Percentiles rank a stretch among this genome's conserved stretches.
Evolutionary conservation across 2,888 invertebrate genomes (phyloP).

Genomic region (Tenthredo notha): DNA sequence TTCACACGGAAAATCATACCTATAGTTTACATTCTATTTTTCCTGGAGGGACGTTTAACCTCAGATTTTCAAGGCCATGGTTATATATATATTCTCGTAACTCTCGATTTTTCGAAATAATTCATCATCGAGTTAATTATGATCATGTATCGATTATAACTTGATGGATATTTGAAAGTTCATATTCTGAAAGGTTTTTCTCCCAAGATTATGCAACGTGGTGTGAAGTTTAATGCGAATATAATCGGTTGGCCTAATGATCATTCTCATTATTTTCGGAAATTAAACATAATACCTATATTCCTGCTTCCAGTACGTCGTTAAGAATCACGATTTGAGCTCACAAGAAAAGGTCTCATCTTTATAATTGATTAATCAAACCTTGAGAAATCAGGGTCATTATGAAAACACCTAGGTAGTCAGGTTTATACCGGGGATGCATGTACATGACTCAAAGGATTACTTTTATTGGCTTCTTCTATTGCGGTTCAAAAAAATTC

Average conservation of each 20-base stretch:
- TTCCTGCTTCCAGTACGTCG: neutral
- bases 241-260: slow-evolving; percentile 24
- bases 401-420: neutral
- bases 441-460: neutral
- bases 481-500: neutral
- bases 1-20: slow-evolving; percentile 20
- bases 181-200: neutral
- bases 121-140: neutral
- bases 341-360: neutral
- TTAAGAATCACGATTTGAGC: neutral
- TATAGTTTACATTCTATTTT: neutral
- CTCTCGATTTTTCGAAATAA: neutral
- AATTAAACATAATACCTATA: slow-evolving; percentile 10
- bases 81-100: neutral
- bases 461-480: neutral
- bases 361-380: slow-evolving; percentile 12
- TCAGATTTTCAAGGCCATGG: neutral
- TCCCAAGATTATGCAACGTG: neutral
- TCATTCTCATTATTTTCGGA: slow-evolving; percentile 23
- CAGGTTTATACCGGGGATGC: neutral
- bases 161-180: neutral
- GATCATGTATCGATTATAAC: neutral
- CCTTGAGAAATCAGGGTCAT: slow-evolving; percentile 11
- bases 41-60: slow-evolving; percentile 2
- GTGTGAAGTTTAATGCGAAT: slow-evolving; percentile 34